phyloP scores from a whole-genome alignment of 2,888 invertebrate species.

The Apotomis betuletana region DNA sequence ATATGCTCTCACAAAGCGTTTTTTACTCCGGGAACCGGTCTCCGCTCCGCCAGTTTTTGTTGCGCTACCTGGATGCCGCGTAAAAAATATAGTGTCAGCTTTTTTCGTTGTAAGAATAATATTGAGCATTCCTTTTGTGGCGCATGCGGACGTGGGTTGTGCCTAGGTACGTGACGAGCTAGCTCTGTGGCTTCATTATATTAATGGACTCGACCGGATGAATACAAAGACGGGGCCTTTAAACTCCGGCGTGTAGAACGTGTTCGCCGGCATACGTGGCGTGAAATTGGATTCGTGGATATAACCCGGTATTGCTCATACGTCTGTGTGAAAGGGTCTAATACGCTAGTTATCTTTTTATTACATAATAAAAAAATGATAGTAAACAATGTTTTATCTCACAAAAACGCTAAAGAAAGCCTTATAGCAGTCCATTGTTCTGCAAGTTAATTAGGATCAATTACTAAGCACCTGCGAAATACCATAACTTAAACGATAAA shows the following conservation, averaged over 20 bases:
- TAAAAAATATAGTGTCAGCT: slow-evolving; percentile 76
- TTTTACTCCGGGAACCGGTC: slow-evolving; percentile 73
- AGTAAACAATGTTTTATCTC: not conserved
- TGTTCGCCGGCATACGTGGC: slow-evolving; percentile 62
- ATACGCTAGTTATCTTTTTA: slow-evolving; percentile 10
- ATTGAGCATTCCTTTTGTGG: slow-evolving; percentile 79
- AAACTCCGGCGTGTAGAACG: slow-evolving; percentile 71
- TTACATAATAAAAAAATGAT: not conserved
- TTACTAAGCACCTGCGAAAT: not conserved
- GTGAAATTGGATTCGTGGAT: slow-evolving; percentile 66
- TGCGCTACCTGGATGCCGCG: slow-evolving; percentile 76
- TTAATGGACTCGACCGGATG: slow-evolving; percentile 79
- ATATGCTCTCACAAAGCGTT: slow-evolving; percentile 76
- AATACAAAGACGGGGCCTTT: slow-evolving; percentile 78
- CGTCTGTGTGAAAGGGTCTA: slow-evolving; percentile 15
- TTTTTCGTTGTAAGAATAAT: slow-evolving; percentile 79
- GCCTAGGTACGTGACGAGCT: slow-evolving; percentile 74
- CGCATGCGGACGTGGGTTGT: slow-evolving; percentile 76
- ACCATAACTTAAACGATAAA: slow-evolving; percentile 9
- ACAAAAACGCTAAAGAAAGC: not conserved
- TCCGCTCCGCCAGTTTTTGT: slow-evolving; percentile 67
- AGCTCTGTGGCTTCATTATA: slow-evolving; percentile 79
- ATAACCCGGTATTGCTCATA: slow-evolving; percentile 40
- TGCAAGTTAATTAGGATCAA: not conserved
- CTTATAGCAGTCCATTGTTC: not conserved